Conservation (phyloP, 1,140 invertebrate species). For the Drosophila ananassae region DNA sequence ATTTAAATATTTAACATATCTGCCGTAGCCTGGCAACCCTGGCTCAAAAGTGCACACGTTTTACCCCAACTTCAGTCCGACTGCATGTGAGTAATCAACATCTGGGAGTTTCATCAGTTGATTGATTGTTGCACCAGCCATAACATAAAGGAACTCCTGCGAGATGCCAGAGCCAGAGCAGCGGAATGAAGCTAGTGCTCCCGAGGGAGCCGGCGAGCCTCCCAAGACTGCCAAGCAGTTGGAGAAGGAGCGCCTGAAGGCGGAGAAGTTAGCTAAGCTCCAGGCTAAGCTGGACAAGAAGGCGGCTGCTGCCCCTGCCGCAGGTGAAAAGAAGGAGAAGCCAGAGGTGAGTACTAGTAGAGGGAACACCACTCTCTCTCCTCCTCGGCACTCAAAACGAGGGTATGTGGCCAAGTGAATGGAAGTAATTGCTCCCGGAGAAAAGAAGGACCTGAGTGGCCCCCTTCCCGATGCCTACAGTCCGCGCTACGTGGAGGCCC, state of each 20-base stretch:
- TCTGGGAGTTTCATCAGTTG: conserved; percentile 10
- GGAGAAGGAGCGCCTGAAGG: conserved; percentile 95
- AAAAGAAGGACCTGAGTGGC: conserved; percentile 91
- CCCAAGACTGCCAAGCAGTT: conserved; percentile 94
- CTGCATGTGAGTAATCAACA: conserved; percentile 49
- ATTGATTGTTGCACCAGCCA: conserved; percentile 41
- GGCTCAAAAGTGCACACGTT: conserved; percentile 67
- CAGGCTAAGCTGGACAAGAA: conserved; percentile 96
- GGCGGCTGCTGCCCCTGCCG: conserved; percentile 84
- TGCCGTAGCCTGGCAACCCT: conserved; percentile 16
- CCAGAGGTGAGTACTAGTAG: conserved; percentile 85
- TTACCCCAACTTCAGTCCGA: conserved; percentile 28
- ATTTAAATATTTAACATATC: neutral
- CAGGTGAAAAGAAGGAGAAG: conserved; percentile 86
- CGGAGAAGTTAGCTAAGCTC: conserved; percentile 95
- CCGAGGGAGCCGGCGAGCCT: conserved; percentile 71
- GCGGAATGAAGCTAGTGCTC: conserved; percentile 48
- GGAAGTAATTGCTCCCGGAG: conserved; percentile 85
- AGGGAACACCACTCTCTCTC: neutral
- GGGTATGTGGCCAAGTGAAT: conserved; percentile 43
- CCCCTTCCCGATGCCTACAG: conserved; percentile 97
- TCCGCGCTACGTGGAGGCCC: conserved; percentile 98
- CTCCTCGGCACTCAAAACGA: neutral
- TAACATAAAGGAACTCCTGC: conserved; percentile 1
- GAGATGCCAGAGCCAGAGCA: conserved; percentile 35